Evolutionary conservation across 2,888 invertebrate species (phyloP).

Genomic region (Eueremaeus valkanovi): DNA sequence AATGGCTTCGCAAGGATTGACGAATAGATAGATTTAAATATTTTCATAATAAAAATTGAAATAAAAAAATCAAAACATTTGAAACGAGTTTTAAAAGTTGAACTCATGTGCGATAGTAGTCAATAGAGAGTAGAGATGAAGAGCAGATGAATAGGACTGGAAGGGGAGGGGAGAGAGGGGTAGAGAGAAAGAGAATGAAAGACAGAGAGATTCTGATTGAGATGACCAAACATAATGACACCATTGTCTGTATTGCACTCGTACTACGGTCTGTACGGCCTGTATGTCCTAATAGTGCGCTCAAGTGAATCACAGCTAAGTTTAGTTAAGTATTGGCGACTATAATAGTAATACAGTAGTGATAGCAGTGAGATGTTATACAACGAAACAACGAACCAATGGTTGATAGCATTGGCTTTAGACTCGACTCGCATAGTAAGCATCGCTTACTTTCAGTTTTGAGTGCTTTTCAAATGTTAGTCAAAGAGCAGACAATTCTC

Average conservation of each 20-base stretch:
- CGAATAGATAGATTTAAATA: not conserved
- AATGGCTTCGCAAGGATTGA: too few relatives aligned
- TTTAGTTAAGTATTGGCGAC: too few relatives aligned
- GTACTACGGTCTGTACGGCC: not conserved
- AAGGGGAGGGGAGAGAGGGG: too few relatives aligned
- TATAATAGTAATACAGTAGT: not conserved
- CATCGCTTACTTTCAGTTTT: not conserved
- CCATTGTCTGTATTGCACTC: not conserved
- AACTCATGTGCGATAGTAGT: not conserved
- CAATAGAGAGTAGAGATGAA: not conserved
- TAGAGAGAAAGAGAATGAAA: too few relatives aligned
- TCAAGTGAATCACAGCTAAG: too few relatives aligned
- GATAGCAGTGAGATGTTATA: not conserved
- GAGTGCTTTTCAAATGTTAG: not conserved
- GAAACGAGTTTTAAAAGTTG: not conserved
- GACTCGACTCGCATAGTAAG: too few relatives aligned
- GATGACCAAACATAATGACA: not conserved
- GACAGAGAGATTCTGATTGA: too few relatives aligned
- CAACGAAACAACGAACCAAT: too few relatives aligned
- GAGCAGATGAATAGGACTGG: not conserved
- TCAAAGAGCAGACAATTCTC: not conserved
- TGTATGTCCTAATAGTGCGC: slow-evolving; percentile 1
- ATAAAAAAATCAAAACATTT: not conserved
- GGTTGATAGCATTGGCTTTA: not conserved
- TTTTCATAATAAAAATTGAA: too few relatives aligned